phyloP scores from a whole-genome alignment of 2,797 vertebrate genomes.

The Dallia pectoralis region DNA sequence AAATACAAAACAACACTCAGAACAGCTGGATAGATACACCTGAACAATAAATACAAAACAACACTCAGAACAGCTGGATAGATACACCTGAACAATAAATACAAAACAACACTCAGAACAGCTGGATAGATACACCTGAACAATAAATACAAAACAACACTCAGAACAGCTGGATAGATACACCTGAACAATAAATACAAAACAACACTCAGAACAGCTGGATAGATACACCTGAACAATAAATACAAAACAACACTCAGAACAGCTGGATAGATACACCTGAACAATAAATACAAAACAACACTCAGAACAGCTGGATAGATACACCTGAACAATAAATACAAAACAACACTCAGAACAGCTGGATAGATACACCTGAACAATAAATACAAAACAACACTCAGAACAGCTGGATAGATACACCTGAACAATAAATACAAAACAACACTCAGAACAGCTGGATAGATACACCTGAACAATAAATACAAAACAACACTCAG shows the following conservation, averaged over 20 bases:
- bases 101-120: too few species aligned
- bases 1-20: conserved; percentile 14
- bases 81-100: too few species aligned
- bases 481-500: neutral
- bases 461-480: neutral
- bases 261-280: neutral
- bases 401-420: conserved; percentile 82
- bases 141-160: neutral
- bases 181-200: conserved; percentile 71
- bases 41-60: neutral
- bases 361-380: too few species aligned
- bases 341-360: too few species aligned
- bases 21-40: neutral
- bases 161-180: conserved; percentile 82
- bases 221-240: neutral
- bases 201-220: conserved; percentile 3
- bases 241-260: neutral
- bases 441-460: conserved; percentile 3
- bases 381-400: neutral
- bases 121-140: too few species aligned
- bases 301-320: neutral
- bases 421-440: conserved; percentile 71
- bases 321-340: neutral
- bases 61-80: neutral
- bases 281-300: too few species aligned